Base-by-base conservation (phyloP, 2,888 invertebrate genomes). In the Antheraea assamensis region DNA sequence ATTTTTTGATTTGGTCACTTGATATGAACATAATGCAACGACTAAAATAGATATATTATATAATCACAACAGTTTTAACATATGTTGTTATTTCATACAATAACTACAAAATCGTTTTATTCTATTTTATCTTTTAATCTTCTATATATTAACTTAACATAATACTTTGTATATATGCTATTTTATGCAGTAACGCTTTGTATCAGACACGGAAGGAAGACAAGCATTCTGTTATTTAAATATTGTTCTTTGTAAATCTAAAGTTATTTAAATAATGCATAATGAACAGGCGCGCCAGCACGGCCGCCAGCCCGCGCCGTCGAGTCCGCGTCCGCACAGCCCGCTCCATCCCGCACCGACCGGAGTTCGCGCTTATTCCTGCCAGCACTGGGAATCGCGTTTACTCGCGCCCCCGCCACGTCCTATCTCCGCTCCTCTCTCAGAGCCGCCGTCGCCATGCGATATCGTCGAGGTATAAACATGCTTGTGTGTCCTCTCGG, bases 291-390 rank as follows among this genome's bases (percentile, higher is more conserved):
- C 93, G 92, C 93, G 93, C 90, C 94, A 95, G 93, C 95, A 95
- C 95, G 92, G 94, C 90, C 93, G 93, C 87, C 92, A 88, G 89
- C 92, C 92, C 87, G 92, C 88, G 92, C 94, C 90, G 95, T 90
- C 88, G 92, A 95, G 92, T 90, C 94, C 89, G 95, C 93, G 83
- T 88, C 89, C 85, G 92, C 91, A 81, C 93, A 95, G 90, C 86
- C 94, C 94, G 86, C 84, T 94, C 90, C 90, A 95, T 92, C 90
- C 95, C 90, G 89, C 94, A 85, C 95, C 95, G 81, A 92, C 89
- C 91, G 95, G 93, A 90, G 95, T 95, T 89, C 95, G 93, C 88
- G 95, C 92, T 82, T 96, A 92, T 94, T 95, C 92, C 88, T 96
- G 92, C 94, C 95, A 92, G 90, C 96, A 94, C 87, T 96, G 91